Conservation (phyloP, 2,888 invertebrate species). For the Mesoligia furuncula region DNA sequence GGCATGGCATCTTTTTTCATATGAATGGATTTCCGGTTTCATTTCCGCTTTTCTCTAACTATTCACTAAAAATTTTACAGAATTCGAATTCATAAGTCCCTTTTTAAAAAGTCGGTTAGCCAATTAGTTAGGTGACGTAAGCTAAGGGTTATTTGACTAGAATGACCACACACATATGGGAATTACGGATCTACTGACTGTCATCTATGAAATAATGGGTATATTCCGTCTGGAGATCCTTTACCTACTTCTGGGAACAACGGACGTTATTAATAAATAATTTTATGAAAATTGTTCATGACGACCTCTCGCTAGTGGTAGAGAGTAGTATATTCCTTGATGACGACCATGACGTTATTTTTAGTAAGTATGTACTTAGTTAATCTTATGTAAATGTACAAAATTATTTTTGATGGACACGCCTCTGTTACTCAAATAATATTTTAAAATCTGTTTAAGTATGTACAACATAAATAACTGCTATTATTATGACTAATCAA, state of each 20-base stretch:
- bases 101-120: not conserved
- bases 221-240: not conserved
- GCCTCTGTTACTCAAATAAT: slow-evolving; percentile 1
- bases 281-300: not conserved
- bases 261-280: not conserved
- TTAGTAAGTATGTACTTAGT: no score
- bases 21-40: not conserved
- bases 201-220: not conserved
- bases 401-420: slow-evolving; percentile 9
- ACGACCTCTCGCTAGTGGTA: not conserved
- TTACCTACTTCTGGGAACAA: not conserved
- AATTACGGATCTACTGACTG: not conserved
- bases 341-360: no score
- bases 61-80: not conserved
- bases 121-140: slow-evolving; percentile 6
- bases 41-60: not conserved
- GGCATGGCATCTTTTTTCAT: not conserved
- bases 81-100: not conserved
- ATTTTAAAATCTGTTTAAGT: slow-evolving; percentile 1
- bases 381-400: not conserved
- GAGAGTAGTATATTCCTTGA: no score
- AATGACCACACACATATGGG: not conserved
- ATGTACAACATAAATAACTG: slow-evolving; percentile 6
- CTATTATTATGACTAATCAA: slow-evolving; percentile 9
- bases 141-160: slow-evolving; percentile 5